Evolutionary conservation across 1,140 invertebrate species (phyloP), one percentile per base, ranked within the genome.

Genomic region (Saccostrea glomerata): DNA sequence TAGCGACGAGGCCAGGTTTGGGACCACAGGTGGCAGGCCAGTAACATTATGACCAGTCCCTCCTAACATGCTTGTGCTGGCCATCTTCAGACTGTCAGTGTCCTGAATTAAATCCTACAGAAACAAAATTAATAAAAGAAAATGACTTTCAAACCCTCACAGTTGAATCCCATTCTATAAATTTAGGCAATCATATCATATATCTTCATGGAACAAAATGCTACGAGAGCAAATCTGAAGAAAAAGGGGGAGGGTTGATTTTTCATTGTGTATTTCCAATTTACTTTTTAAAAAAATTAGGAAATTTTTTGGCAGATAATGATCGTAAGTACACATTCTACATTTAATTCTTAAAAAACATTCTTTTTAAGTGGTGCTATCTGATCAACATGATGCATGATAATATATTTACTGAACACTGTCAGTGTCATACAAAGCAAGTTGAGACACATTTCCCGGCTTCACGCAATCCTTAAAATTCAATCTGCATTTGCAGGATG

Each of bases 1-100:
- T 54, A 93, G 85, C 23, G 90, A 87, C 3, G 88, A 87, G 20
- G 89, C 90, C 36, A 92, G 56, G 5, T 84, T 84, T 12, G 90
- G 89, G 17, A 88, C 88, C 36, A 89, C 5, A 23, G 90, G 90
- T 6, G 87, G 88, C 20, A 70, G 20, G 54, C 87, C 87, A 30
- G 54, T 47, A 11, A 54, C 85, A 20, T 20, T 40, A 6, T 47
- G 63, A 13, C 63, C 30, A 56, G 87, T 56, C 47, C 60, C 73
- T 17, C 83, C 87, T 7, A 58, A 58, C 9, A 88, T 58, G 25
- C 87, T 88, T 58, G 63, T 58, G 84, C 83, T 88, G 23, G 87
- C 87, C 87, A 88, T 88, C 20, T 84, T 84, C 25, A 36, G 11
- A 77, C 70, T 77, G 60, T 17, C 60, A 36, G 9, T 77, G 15